Evolutionary conservation across 2,113 vertebrate genomes (phyloP), one percentile per base, ranked within the genome.

Genomic region (Antennarius striatus): DNA sequence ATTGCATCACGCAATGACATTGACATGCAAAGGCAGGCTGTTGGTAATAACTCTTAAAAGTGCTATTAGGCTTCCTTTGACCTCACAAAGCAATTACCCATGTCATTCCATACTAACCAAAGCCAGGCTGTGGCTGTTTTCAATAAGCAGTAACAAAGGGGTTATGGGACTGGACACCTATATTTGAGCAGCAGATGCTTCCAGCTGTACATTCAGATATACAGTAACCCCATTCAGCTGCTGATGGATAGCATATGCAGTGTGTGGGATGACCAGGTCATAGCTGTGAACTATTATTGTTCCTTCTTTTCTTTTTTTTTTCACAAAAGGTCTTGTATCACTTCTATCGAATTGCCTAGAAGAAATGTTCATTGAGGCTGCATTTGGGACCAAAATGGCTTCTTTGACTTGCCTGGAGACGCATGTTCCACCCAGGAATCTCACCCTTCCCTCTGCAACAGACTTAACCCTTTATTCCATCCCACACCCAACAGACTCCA

Each of bases 41-140:
- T 58, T 30, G 56, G 50, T 83, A 88, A 87, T 80, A 74, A 79
- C 79, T 80, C 73, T 58, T 83, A 87, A 87, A 80, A 71, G 75
- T 87, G 51, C 79, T n/a, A 85, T 85, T 83, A 81, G 63, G 71
- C 65, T 65, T 70, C 53, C 53, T 78, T 56, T 70, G 68, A 88
- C 77, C 75, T 76, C 59, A 22, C 56, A 3, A 60, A 64, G 66
- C 63, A 80, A 79, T 83, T 75, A 80, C 52, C 46, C 42, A 56
- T 68, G 62, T n/a, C 73, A 67, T 80, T 58, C 43, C 53, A 70
- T 67, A 30, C 65, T 45, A 65, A 60, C 45, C 5, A 3, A 0
- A 68, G 72, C 46, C 71, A 78, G 22, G 66, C 56, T 52, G 42
- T 42, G 12, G 2, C 58, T 50, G 56, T 57, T 62, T 80, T 73